These are phyloP conservation scores for Salvelinus fontinalis DNA, from an alignment of 2,113 vertebrate genomes.

Conservation along the genomic window DNA sequence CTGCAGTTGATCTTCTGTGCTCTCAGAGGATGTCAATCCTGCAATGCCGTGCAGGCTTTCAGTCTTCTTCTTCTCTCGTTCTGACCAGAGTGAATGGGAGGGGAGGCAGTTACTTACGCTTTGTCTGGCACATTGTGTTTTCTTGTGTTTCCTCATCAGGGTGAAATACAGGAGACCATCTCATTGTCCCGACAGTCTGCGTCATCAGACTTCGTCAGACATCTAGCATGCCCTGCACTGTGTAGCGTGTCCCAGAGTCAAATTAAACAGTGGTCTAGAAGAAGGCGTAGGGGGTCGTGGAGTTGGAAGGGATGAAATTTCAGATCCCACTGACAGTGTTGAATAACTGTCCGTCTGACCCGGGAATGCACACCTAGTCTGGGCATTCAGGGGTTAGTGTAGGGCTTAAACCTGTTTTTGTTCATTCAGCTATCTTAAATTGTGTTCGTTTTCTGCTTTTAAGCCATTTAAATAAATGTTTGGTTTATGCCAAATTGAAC, in stretches of 20 bases:
- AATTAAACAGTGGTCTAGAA: conserved; percentile 1
- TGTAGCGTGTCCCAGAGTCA: background rate
- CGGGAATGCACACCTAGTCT: conserved; percentile 23
- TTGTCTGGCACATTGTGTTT: background rate
- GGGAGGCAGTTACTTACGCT: background rate
- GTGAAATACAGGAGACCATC: background rate
- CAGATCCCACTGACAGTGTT: conserved; percentile 65
- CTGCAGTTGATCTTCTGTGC: too few species aligned
- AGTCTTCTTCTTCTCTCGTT: too few species aligned
- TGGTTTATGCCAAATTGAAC: too few species aligned
- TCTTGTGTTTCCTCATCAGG: background rate
- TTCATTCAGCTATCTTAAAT: too few species aligned
- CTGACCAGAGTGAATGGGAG: too few species aligned
- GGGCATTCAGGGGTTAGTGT: background rate
- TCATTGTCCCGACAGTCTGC: background rate
- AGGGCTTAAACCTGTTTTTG: too few species aligned
- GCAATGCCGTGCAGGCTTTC: too few species aligned
- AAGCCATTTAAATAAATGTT: too few species aligned
- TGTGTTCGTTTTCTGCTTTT: too few species aligned
- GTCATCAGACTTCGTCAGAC: too few species aligned
- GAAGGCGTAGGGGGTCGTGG: background rate
- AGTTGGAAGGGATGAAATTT: conserved; percentile 63
- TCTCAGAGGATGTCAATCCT: too few species aligned
- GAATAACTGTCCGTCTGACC: conserved; percentile 40
- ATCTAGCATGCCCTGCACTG: background rate